Evolutionary conservation across 2,113 vertebrate species (phyloP), one percentile per base, ranked within the genome.

Genomic region (Lepus timidus): DNA sequence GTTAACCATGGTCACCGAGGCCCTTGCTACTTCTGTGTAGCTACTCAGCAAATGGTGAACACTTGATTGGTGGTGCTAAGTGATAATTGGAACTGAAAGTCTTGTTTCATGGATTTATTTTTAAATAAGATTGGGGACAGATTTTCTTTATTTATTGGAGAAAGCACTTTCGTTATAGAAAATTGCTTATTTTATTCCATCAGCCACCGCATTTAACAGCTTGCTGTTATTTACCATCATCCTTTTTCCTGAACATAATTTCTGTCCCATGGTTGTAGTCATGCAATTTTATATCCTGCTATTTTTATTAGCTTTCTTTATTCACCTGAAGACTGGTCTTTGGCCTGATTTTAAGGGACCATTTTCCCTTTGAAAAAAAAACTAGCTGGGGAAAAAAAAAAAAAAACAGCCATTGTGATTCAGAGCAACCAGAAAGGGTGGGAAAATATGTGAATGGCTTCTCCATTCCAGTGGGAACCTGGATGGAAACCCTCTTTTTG

Each of bases 361-460:
- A 39, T 86, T 90, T 93, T 95, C 49, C 85, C 85, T 95, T 80
- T 68, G 65, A 64, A 94, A 96, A 64, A 96, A 82, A 85, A 93
- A 83, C 78, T 44, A 91, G 23, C 90, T 96, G 73, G 44, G 44
- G 7, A 44, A 44, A 44, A 44, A 44, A 44, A 44, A 44, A 44
- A 44, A 97, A 93, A 97, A 94, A 65, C 92, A 93, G 75, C 62
- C 85, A 31, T 27, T 90, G 70, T 94, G 95, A 95, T 95, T 96
- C 94, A 93, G 65, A 96, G 74, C 83, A 64, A 95, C 81, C 90
- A 90, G 88, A 82, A 95, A 91, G 96, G 95, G 83, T 97, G 97
- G 95, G 97, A 96, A 97, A 96, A 31, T 96, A 94, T 96, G 96
- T 96, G 96, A 96, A 73, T 92, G 81, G 85, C 95, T 96, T 91